These are phyloP conservation scores for Dendropsophus ebraccatus DNA, from an alignment of 2,113 vertebrate genomes.

Conservation along the genomic window DNA sequence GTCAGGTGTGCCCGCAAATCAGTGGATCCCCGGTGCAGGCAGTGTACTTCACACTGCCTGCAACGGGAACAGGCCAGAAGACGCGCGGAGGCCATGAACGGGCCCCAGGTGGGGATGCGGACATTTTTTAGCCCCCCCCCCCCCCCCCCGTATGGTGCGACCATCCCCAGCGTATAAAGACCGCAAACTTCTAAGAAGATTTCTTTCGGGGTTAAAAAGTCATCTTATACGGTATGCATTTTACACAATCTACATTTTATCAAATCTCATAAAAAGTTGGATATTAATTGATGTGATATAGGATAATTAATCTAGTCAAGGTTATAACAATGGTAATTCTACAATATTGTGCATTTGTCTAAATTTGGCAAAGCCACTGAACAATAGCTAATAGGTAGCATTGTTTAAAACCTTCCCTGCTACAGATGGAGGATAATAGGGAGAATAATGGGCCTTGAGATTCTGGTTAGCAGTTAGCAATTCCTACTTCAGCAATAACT, in stretches of 20 bases:
- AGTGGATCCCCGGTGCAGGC: no score
- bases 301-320: neutral
- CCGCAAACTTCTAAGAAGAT: neutral
- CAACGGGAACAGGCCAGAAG: no score
- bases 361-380: neutral
- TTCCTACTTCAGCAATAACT: constrained; percentile 49
- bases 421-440: constrained; percentile 23
- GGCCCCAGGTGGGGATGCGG: no score
- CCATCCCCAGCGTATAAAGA: neutral
- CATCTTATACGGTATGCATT: neutral
- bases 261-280: neutral
- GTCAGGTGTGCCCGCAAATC: no score
- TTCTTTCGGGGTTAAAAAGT: no score
- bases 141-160: neutral
- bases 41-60: no score
- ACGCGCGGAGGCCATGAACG: no score
- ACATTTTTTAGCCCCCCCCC: no score
- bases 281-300: neutral
- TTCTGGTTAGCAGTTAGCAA: constrained; percentile 46
- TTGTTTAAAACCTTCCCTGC: constrained; percentile 21
- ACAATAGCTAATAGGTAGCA: constrained; percentile 2
- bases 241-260: neutral
- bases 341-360: neutral
- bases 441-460: constrained; percentile 35
- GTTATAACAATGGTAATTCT: neutral